Conservation (phyloP, 2,888 invertebrate genomes). For the Acleris literana region DNA sequence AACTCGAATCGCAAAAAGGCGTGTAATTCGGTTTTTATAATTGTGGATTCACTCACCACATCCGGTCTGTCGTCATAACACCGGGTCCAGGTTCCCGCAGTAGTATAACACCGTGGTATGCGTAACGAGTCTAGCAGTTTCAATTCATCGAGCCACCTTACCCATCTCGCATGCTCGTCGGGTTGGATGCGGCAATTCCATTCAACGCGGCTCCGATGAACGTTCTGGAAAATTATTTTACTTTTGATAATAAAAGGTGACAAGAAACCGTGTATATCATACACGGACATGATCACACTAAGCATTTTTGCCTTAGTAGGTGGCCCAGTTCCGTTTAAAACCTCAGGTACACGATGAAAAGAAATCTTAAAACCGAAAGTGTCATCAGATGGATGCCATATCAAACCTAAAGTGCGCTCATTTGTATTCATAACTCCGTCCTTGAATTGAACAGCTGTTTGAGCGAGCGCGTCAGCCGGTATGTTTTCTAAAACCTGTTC, state of each 20-base stretch:
- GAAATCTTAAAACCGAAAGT: slow-evolving; percentile 4
- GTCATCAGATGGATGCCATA: slow-evolving; percentile 8
- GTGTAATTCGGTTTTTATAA: slow-evolving; percentile 40
- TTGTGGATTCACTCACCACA: no score
- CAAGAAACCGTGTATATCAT: slow-evolving; percentile 7
- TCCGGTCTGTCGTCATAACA: no score
- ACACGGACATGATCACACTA: slow-evolving; percentile 23
- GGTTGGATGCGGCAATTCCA: slow-evolving; percentile 38
- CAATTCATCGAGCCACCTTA: slow-evolving; percentile 17
- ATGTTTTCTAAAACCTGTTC: slow-evolving; percentile 28
- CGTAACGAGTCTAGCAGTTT: slow-evolving; percentile 7
- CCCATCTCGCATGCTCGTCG: slow-evolving; percentile 10
- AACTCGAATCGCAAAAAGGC: slow-evolving; percentile 46
- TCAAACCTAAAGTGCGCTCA: slow-evolving; percentile 14
- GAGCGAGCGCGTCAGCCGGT: slow-evolving; percentile 36
- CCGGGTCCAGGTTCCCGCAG: no score
- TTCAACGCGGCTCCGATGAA: slow-evolving; percentile 38
- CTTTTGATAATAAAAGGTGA: slow-evolving; percentile 6
- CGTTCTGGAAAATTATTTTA: slow-evolving; percentile 39
- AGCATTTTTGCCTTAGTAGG: slow-evolving; percentile 12
- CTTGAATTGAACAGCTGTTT: slow-evolving; percentile 31
- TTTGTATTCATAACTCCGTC: slow-evolving; percentile 23
- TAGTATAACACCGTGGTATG: no score
- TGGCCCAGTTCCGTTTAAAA: slow-evolving; percentile 5
- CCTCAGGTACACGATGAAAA: neutral